phyloP scores from a whole-genome alignment of 2,113 vertebrate species.

The Acrocephalus arundinaceus region DNA sequence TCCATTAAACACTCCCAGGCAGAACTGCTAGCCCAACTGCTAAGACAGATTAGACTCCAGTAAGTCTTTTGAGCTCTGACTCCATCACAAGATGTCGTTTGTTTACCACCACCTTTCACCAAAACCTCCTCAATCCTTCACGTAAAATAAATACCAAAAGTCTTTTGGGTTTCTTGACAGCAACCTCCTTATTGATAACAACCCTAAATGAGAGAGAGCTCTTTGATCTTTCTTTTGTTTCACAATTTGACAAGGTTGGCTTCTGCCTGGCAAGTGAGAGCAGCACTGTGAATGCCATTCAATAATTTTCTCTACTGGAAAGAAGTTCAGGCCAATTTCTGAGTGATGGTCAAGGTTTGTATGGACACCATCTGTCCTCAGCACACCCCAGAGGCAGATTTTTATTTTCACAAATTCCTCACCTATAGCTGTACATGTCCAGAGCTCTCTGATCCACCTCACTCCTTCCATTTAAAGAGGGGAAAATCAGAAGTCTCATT shows the following conservation, averaged over 20 bases:
- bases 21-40: background rate
- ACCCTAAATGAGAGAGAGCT: background rate
- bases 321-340: background rate
- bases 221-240: background rate
- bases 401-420: background rate
- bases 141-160: background rate
- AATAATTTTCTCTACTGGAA: background rate
- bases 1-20: background rate
- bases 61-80: background rate
- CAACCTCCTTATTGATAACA: background rate
- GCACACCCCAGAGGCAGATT: background rate
- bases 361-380: background rate
- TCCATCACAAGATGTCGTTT: background rate
- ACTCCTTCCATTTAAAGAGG: background rate
- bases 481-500: rapidly evolving
- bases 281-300: background rate
- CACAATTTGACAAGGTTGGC: background rate
- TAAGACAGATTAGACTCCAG: background rate
- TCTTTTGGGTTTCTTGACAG: background rate
- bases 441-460: background rate
- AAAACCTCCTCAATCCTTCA: background rate
- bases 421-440: rapidly evolving
- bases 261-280: background rate
- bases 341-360: background rate
- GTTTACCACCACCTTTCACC: background rate